Percentiles rank a stretch among this genome's conserved stretches.
These are phyloP conservation scores for Glomeris maerens DNA, from an alignment of 1,140 invertebrate species.

Conservation along the genomic window DNA sequence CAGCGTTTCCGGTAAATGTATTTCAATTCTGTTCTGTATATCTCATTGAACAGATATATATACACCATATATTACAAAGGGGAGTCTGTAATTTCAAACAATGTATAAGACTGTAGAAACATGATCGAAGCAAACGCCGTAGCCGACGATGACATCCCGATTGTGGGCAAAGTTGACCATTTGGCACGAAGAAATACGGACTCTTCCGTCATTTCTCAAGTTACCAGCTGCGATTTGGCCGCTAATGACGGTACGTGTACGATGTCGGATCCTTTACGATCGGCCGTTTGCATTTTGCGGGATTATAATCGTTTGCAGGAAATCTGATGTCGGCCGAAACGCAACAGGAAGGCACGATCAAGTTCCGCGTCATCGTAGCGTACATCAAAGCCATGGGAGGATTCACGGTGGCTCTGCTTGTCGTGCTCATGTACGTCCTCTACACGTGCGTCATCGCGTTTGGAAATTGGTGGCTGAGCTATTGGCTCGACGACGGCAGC, in stretches of 20 bases:
- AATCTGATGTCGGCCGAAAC: slow-evolving; percentile 32
- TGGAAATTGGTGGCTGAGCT: slow-evolving; percentile 50
- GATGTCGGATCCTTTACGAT: neutral
- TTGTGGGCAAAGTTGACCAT: too few relatives aligned
- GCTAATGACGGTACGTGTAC: neutral
- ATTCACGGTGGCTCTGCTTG: slow-evolving; percentile 32
- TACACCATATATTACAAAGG: neutral
- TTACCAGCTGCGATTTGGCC: neutral
- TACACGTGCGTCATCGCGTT: slow-evolving; percentile 41
- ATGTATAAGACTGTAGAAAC: neutral
- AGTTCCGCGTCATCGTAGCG: slow-evolving; percentile 31
- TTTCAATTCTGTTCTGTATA: neutral
- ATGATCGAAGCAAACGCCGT: too few relatives aligned
- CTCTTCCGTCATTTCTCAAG: too few relatives aligned
- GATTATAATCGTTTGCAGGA: slow-evolving; percentile 1
- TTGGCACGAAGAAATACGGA: too few relatives aligned
- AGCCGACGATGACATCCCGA: too few relatives aligned
- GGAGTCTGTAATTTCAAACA: neutral
- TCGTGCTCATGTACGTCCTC: slow-evolving; percentile 40
- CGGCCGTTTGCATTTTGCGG: neutral
- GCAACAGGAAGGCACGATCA: slow-evolving; percentile 33
- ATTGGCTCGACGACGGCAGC: slow-evolving; percentile 46
- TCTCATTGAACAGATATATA: neutral
- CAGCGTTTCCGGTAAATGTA: neutral
- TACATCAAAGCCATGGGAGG: slow-evolving; percentile 49